Conservation (phyloP, 2,113 vertebrate genomes). For the Pelecanoides urinatrix region DNA sequence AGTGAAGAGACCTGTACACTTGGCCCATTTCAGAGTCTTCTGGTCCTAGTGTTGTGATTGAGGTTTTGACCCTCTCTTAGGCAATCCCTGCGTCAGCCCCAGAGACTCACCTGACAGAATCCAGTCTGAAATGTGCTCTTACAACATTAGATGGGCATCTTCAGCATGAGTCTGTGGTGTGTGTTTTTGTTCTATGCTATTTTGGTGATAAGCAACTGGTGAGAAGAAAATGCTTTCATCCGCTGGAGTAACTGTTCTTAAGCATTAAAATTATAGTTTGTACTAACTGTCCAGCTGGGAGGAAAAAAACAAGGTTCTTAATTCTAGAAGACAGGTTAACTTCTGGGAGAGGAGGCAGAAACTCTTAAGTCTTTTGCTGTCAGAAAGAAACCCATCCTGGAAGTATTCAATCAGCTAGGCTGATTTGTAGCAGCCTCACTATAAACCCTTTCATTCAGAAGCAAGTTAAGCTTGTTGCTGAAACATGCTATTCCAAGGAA, state of each 20-base stretch:
- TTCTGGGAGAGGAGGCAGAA: background rate
- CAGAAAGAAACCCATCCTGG: background rate
- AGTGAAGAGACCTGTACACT: background rate
- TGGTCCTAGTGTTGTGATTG: background rate
- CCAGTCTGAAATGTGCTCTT: background rate
- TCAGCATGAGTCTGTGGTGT: background rate
- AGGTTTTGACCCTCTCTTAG: background rate
- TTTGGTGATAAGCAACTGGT: background rate
- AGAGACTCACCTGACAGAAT: background rate
- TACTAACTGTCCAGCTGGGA: background rate
- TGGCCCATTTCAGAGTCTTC: background rate
- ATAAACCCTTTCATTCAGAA: constrained; percentile 6
- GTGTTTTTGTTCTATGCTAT: background rate
- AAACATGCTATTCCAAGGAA: background rate
- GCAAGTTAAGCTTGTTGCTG: constrained; percentile 4
- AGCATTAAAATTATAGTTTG: background rate
- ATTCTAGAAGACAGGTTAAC: background rate
- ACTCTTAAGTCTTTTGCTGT: background rate
- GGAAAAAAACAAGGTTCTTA: background rate
- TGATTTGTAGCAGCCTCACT: background rate
- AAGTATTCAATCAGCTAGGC: constrained; percentile 19
- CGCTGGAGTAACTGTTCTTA: background rate
- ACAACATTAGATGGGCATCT: background rate
- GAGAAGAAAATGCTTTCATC: background rate
- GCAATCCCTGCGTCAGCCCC: background rate